Evolutionary conservation across 2,888 invertebrate genomes (phyloP).

Genomic region (Ptychoptera albimana): DNA sequence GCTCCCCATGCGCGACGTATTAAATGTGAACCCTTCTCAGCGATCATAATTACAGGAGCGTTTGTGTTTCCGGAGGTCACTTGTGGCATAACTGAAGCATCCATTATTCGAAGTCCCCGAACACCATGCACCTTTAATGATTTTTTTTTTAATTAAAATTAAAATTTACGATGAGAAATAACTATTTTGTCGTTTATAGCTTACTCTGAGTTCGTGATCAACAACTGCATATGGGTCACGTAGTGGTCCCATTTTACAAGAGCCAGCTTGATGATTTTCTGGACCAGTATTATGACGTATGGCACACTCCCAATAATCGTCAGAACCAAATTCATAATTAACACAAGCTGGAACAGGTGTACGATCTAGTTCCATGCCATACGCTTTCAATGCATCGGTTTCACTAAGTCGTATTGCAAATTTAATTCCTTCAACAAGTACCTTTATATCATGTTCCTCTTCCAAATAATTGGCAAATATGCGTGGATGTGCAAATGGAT

Average conservation of each 20-base stretch:
- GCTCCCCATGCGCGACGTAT: constrained; percentile 30
- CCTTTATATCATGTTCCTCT: constrained; percentile 51
- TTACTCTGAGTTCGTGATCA: constrained; percentile 40
- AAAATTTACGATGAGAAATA: too few species aligned
- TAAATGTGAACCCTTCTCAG: constrained; percentile 43
- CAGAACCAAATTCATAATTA: constrained; percentile 48
- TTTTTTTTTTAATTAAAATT: constrained; percentile 22
- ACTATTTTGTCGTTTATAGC: too few species aligned
- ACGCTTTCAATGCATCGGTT: constrained; percentile 45
- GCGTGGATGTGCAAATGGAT: constrained; percentile 68
- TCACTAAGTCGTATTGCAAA: constrained; percentile 55
- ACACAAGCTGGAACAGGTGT: constrained; percentile 63
- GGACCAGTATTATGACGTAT: constrained; percentile 54
- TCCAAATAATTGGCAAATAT: constrained; percentile 64
- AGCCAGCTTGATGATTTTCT: constrained; percentile 70
- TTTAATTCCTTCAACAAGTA: constrained; percentile 68
- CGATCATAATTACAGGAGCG: constrained; percentile 64
- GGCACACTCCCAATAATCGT: constrained; percentile 64
- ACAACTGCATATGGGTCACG: constrained; percentile 59
- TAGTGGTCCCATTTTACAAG: constrained; percentile 66
- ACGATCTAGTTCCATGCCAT: constrained; percentile 58
- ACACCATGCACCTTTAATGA: constrained; percentile 46
- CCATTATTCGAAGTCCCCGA: constrained; percentile 50
- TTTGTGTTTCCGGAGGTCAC: constrained; percentile 64
- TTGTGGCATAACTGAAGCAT: constrained; percentile 66